Evolutionary conservation across 2,888 invertebrate species (phyloP).

Genomic region (Craniophora ligustri): DNA sequence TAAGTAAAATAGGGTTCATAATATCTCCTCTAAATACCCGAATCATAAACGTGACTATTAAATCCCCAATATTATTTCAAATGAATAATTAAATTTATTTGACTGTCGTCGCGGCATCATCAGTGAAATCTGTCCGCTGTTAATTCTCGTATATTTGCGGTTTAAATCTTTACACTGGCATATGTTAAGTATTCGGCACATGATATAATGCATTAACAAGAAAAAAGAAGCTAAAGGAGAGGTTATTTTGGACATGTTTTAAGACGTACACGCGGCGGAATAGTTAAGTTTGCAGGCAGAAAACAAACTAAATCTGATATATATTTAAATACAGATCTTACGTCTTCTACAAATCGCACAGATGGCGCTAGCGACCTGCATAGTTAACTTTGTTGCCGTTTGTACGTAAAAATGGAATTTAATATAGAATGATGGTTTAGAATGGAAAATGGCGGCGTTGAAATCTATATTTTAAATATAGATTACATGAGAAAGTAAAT

Average conservation of each 20-base stretch:
- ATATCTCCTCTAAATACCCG: too few species aligned
- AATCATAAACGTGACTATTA: too few species aligned
- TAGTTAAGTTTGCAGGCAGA: conserved; percentile 2
- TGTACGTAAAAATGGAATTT: conserved; percentile 29
- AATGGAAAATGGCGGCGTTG: conserved; percentile 6
- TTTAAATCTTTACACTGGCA: conserved; percentile 45
- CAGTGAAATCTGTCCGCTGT: conserved; percentile 20
- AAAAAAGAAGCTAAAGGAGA: conserved; percentile 51
- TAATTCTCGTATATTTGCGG: conserved; percentile 7
- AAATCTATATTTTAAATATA: neutral
- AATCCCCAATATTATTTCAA: too few species aligned
- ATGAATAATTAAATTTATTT: neutral
- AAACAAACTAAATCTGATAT: too few species aligned
- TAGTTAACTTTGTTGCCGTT: conserved; percentile 21
- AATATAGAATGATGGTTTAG: conserved; percentile 8
- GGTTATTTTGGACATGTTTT: conserved; percentile 67
- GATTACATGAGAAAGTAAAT: too few species aligned
- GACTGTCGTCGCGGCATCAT: neutral
- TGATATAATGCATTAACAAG: conserved; percentile 41
- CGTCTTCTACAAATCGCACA: too few species aligned
- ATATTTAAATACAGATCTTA: too few species aligned
- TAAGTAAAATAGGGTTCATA: too few species aligned
- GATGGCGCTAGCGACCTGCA: neutral
- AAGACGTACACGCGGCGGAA: conserved; percentile 20
- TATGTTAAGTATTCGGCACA: conserved; percentile 52